Evolutionary conservation across 2,113 vertebrate species (phyloP).

Genomic region (Nycticebus coucang): DNA sequence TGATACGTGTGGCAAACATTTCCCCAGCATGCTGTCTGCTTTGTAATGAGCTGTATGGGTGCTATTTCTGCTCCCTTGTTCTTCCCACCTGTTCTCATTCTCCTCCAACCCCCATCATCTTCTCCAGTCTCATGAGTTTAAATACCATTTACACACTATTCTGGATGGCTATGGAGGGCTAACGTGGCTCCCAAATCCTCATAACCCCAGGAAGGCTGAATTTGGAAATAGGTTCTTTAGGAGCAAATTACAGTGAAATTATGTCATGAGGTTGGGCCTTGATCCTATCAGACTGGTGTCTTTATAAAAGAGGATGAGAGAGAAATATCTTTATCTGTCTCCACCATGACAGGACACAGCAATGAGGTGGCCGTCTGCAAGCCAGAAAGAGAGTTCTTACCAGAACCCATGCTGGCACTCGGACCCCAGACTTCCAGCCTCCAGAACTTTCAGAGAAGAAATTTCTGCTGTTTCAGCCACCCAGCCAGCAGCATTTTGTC

Average conservation of each 20-base stretch:
- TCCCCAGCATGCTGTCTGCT: neutral
- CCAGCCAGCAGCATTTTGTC: neutral
- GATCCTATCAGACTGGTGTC: neutral
- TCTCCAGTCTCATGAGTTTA: neutral
- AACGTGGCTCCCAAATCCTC: neutral
- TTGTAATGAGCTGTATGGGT: neutral
- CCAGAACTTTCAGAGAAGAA: neutral
- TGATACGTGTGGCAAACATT: neutral
- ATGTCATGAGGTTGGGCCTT: neutral
- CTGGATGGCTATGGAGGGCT: neutral
- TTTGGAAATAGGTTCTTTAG: neutral
- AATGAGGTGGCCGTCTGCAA: neutral
- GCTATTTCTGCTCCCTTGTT: neutral
- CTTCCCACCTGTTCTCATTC: neutral
- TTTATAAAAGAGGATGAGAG: neutral
- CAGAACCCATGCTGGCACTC: neutral
- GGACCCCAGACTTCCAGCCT: neutral
- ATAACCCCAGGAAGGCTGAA: no score
- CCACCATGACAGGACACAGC: no score
- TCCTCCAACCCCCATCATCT: neutral
- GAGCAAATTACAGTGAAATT: neutral
- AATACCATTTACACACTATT: neutral
- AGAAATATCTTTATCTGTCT: neutral
- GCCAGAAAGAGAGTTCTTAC: neutral
- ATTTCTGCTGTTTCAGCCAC: neutral